These are phyloP conservation scores for Subacronicta megacephala DNA, from an alignment of 2,888 invertebrate species.

Conservation along the genomic window DNA sequence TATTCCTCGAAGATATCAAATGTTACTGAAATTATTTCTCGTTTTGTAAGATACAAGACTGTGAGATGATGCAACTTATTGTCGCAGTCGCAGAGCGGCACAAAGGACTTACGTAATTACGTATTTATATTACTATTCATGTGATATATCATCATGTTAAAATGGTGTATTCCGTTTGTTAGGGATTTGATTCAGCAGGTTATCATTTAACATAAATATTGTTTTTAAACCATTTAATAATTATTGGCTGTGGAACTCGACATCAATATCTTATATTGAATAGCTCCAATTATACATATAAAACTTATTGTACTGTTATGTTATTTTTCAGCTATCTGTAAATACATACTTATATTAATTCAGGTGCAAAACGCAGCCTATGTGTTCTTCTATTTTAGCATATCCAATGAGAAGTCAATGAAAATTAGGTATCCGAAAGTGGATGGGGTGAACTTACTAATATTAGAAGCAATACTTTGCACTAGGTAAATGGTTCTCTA, in stretches of 20 bases:
- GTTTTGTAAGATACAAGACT: neutral
- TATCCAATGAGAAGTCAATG: slow-evolving; percentile 65
- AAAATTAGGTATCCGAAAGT: slow-evolving; percentile 60
- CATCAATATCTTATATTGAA: slow-evolving; percentile 12
- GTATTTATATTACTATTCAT: slow-evolving; percentile 36
- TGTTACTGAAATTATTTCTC: slow-evolving; percentile 1
- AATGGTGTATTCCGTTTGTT: slow-evolving; percentile 22
- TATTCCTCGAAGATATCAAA: too few species aligned
- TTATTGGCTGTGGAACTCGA: slow-evolving; percentile 40
- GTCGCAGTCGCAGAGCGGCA: slow-evolving; percentile 38
- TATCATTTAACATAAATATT: slow-evolving; percentile 16
- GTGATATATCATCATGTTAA: slow-evolving; percentile 25
- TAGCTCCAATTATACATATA: too few species aligned
- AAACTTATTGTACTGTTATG: neutral
- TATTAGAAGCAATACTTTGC: slow-evolving; percentile 45
- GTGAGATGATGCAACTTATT: slow-evolving; percentile 7
- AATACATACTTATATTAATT: slow-evolving; percentile 52
- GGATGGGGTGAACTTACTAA: slow-evolving; percentile 73
- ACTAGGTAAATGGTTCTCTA: slow-evolving; percentile 41
- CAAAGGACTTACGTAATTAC: slow-evolving; percentile 51
- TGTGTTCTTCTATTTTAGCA: slow-evolving; percentile 76
- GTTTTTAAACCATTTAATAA: slow-evolving; percentile 20
- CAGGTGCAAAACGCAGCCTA: slow-evolving; percentile 65
- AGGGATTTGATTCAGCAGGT: slow-evolving; percentile 25
- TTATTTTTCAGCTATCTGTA: slow-evolving; percentile 39